Evolutionary conservation across 2,797 vertebrate genomes (phyloP).

Genomic region (Clamator glandarius): DNA sequence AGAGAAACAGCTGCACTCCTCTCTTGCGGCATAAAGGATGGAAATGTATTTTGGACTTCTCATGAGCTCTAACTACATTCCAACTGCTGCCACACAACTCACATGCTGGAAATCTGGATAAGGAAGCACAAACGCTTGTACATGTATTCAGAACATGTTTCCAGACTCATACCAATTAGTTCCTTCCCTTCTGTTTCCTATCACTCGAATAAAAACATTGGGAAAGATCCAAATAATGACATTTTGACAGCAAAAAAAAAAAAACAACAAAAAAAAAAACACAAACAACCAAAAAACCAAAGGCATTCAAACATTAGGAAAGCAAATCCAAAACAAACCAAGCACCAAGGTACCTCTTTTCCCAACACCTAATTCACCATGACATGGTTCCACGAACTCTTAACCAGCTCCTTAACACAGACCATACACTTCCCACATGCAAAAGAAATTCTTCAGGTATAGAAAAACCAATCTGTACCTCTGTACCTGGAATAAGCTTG

Average conservation of each 20-base stretch:
- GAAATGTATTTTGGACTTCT: background rate
- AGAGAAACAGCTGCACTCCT: background rate
- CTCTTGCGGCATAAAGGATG: background rate
- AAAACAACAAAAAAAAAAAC: conserved; percentile 21
- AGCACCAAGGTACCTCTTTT: background rate
- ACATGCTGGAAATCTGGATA: background rate
- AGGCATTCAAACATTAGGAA: background rate
- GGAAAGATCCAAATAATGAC: conserved; percentile 52
- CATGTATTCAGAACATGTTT: background rate
- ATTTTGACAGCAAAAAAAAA: conserved; percentile 36
- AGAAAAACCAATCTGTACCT: background rate
- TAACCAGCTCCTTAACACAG: background rate
- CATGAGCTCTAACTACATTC: background rate
- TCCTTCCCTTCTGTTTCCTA: conserved; percentile 58
- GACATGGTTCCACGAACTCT: background rate
- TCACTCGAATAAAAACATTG: conserved; percentile 55
- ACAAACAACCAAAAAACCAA: conserved; percentile 14
- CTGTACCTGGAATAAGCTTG: background rate
- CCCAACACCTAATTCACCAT: background rate
- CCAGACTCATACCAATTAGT: conserved; percentile 52
- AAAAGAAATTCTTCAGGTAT: background rate
- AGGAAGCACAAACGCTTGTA: conserved; percentile 3
- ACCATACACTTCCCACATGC: background rate
- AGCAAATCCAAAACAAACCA: background rate
- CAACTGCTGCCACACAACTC: background rate